Evolutionary conservation across 1,140 invertebrate genomes (phyloP), one percentile per base, ranked within the genome.

Genomic region (Camponotus pennsylvanicus): DNA sequence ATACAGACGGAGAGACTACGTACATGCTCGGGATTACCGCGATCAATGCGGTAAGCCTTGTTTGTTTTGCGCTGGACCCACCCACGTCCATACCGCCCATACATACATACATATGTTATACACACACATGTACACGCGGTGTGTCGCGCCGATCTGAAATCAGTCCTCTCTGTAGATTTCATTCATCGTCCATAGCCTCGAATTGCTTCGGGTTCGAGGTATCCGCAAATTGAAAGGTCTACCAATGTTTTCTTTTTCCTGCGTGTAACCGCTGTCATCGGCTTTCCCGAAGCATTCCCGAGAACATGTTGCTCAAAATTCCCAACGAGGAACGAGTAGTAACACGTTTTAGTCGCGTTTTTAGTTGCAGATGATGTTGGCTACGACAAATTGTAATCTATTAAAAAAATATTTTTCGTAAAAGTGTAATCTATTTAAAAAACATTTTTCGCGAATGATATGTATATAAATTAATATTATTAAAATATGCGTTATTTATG

Each of bases 21-120:
- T 92, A 92, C 92, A 92, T 92, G 92, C 92, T 91, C 87, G 88
- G 93, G 93, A 93, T 93, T 93, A 93, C 89, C 88, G 89, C 92
- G 93, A 93, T 93, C 93, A 91, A 92, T 93, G 92, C 92, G 92
- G 92, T 92, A 92, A 93, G 91, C 92, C 91, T 90, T 93, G 92
- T 93, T 93, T 93, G 93, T 92, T 93, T 91, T 92, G 88, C 88
- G 84, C 90, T 89, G 85, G 85, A 91, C 82, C 86, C 87, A 88
- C 88, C 82, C 88, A 75, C 91, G 69, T 66, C 69, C 88, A 52
- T 70, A 67, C 49, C 64, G 84, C 59, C 67, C 75, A 73, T 75
- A 69, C 75, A 66, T 57, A 64, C 59, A 40, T 77, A 64, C 61
- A 27, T 13, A 55, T 21, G 1, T 6, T 13, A 42, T 34, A 1